Conservation (phyloP, 2,797 vertebrate species). For the Margarornis squamiger region DNA sequence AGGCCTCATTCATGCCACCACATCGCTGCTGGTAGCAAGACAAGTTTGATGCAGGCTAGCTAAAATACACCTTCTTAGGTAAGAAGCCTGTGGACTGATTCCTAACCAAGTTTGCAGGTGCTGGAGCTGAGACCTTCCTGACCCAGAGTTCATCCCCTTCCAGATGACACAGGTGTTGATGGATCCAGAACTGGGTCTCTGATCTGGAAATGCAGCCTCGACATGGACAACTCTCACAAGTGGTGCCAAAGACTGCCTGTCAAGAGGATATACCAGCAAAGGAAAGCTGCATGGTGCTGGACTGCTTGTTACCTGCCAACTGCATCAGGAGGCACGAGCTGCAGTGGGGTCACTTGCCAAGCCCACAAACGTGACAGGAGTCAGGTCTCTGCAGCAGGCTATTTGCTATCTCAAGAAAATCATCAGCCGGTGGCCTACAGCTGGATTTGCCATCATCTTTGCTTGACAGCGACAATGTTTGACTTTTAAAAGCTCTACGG, state of each 20-base stretch:
- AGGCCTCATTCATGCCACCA: rapidly evolving
- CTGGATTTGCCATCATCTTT: conserved; percentile 37
- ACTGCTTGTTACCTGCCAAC: neutral
- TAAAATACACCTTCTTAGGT: neutral
- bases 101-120: neutral
- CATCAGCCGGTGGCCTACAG: neutral
- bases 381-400: neutral
- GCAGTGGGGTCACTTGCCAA: neutral
- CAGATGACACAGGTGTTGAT: neutral
- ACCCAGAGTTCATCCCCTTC: neutral
- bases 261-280: neutral
- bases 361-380: neutral
- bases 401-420: neutral
- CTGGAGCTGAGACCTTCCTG: neutral
- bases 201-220: neutral
- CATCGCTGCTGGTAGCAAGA: neutral
- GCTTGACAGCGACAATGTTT: neutral
- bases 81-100: neutral
- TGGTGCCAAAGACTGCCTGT: neutral
- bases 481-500: neutral
- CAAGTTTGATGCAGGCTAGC: neutral
- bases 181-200: neutral
- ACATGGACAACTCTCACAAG: neutral
- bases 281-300: neutral
- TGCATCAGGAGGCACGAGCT: rapidly evolving